phyloP scores from a whole-genome alignment of 2,113 vertebrate genomes.

The Dasyornis broadbenti region DNA sequence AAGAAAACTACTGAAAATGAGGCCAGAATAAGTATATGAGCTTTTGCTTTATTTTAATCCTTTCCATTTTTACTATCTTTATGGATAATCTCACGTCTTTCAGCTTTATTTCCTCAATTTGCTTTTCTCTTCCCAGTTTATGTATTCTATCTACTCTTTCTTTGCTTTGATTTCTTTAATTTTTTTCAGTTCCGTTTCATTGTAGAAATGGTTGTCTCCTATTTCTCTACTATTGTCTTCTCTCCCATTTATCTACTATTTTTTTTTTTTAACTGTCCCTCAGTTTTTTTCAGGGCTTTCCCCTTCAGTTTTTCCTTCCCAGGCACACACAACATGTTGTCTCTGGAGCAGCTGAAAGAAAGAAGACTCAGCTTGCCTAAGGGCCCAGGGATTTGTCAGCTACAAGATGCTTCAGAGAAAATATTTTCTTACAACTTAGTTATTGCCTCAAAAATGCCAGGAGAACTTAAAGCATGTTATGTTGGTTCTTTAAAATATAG shows the following conservation, averaged over 20 bases:
- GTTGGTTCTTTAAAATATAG: conserved; percentile 7
- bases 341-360: conserved; percentile 19
- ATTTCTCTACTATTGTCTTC: not conserved
- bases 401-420: conserved; percentile 50
- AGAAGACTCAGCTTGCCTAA: not conserved
- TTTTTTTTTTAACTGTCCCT: not conserved
- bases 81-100: not conserved
- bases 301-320: not conserved
- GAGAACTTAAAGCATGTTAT: conserved; percentile 20
- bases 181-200: not conserved
- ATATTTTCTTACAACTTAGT: conserved; percentile 46
- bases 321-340: not conserved
- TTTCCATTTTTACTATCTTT: not conserved
- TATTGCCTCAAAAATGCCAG: conserved; percentile 49
- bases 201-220: not conserved
- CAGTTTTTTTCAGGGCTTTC: not conserved
- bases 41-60: not conserved
- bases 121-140: not conserved
- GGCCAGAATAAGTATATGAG: not conserved
- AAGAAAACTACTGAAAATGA: not conserved
- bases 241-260: not conserved
- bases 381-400: conserved; percentile 38
- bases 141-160: not conserved
- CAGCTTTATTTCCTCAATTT: not conserved
- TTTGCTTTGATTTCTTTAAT: not conserved